These are phyloP conservation scores for Acrobasis repandana DNA, from an alignment of 2,888 invertebrate species.

Conservation along the genomic window DNA sequence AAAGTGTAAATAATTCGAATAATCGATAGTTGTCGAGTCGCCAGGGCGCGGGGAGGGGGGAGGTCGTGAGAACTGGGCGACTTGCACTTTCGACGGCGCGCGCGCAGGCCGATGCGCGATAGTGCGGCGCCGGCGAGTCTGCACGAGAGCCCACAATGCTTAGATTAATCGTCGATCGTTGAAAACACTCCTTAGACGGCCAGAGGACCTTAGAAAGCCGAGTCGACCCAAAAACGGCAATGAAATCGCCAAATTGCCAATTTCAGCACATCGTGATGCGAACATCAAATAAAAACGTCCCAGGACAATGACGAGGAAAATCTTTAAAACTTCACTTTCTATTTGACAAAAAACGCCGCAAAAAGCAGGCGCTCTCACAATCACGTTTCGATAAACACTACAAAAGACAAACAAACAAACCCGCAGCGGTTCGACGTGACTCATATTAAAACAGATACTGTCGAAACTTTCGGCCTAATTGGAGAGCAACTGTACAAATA, in stretches of 20 bases:
- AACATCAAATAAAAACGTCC: constrained; percentile 12
- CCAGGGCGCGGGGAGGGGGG: constrained; percentile 39
- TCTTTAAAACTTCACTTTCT: constrained; percentile 66
- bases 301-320: constrained; percentile 47
- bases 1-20: constrained; percentile 70
- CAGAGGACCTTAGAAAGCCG: constrained; percentile 43
- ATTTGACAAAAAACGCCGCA: constrained; percentile 46
- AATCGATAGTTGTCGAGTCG: constrained; percentile 56
- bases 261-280: constrained; percentile 7
- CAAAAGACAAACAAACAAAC: constrained; percentile 37
- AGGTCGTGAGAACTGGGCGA: constrained; percentile 76
- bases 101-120: constrained; percentile 57
- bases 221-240: constrained; percentile 7
- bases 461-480: constrained; percentile 21
- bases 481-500: constrained; percentile 21
- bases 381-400: constrained; percentile 58
- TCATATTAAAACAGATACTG: constrained; percentile 5
- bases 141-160: constrained; percentile 48
- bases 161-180: constrained; percentile 57
- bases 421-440: constrained; percentile 28
- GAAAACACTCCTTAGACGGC: constrained; percentile 35
- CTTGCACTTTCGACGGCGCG: constrained; percentile 78
- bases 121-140: constrained; percentile 66
- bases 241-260: constrained; percentile 4
- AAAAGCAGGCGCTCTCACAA: constrained; percentile 59